Evolutionary conservation across 2,888 invertebrate genomes (phyloP).

Genomic region (Aleiodes leptofemur): DNA sequence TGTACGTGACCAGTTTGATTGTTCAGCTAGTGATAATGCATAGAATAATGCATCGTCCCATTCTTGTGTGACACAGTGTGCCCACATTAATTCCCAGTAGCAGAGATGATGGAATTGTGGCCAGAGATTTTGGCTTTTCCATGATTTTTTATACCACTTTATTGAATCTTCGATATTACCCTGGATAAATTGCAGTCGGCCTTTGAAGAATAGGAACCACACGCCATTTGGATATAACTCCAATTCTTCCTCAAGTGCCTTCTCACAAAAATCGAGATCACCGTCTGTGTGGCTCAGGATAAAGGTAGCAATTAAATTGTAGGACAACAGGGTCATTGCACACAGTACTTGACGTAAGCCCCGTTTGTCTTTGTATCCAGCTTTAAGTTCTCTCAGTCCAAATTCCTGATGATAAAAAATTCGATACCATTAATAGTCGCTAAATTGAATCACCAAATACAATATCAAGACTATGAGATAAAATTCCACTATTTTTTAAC

Average conservation of each 20-base stretch:
- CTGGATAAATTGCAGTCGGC: conserved; percentile 87
- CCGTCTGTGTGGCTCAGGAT: conserved; percentile 89
- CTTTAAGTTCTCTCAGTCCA: conserved; percentile 85
- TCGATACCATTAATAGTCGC: no score
- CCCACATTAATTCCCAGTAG: conserved; percentile 96
- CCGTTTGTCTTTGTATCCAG: conserved; percentile 82
- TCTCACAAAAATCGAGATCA: conserved; percentile 85
- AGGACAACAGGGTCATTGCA: conserved; percentile 89
- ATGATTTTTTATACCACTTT: conserved; percentile 86
- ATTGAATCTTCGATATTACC: conserved; percentile 85
- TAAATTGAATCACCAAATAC: no score
- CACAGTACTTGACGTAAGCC: conserved; percentile 92
- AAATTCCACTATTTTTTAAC: neutral
- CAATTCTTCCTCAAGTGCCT: conserved; percentile 85
- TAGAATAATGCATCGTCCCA: conserved; percentile 88
- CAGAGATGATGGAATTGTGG: conserved; percentile 94
- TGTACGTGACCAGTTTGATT: conserved; percentile 94
- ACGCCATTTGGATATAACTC: conserved; percentile 88
- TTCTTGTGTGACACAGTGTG: conserved; percentile 84
- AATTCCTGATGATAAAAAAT: conserved; percentile 77
- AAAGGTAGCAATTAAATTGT: conserved; percentile 90
- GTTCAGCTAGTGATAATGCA: conserved; percentile 83
- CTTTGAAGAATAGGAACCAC: conserved; percentile 94
- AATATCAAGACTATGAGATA: no score
- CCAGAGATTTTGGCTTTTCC: conserved; percentile 90